phyloP scores from a whole-genome alignment of 2,113 vertebrate species.

The Passer montanus region DNA sequence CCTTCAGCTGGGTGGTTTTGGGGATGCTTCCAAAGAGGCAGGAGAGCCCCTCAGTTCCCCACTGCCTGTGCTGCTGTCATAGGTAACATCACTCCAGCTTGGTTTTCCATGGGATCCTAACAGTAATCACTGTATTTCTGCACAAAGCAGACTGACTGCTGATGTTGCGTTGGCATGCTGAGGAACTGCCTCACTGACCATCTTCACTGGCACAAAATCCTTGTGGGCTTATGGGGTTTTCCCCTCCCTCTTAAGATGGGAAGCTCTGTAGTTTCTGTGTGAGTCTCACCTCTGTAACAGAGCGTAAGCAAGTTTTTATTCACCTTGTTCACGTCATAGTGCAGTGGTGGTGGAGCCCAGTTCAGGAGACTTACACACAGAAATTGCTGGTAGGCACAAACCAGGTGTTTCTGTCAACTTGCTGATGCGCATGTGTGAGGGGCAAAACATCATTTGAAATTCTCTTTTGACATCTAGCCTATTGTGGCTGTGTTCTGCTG shows the following conservation, averaged over 20 bases:
- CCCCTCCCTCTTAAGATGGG: background rate
- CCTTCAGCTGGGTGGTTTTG: background rate
- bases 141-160: background rate
- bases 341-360: background rate
- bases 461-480: slow-evolving; percentile 21
- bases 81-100: background rate
- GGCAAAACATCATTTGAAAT: background rate
- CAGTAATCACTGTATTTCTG: background rate
- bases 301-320: background rate
- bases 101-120: background rate
- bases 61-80: background rate
- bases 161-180: background rate
- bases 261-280: background rate
- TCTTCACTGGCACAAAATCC: background rate
- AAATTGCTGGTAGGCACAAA: background rate
- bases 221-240: fast-evolving
- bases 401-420: background rate
- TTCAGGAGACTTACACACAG: background rate
- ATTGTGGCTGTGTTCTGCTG: slow-evolving; percentile 5
- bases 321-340: fast-evolving
- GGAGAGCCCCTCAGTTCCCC: background rate
- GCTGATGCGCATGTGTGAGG: background rate
- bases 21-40: background rate
- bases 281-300: background rate
- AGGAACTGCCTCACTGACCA: background rate